Evolutionary conservation across 2,797 vertebrate genomes (phyloP).

Genomic region (Esox masquinongy): DNA sequence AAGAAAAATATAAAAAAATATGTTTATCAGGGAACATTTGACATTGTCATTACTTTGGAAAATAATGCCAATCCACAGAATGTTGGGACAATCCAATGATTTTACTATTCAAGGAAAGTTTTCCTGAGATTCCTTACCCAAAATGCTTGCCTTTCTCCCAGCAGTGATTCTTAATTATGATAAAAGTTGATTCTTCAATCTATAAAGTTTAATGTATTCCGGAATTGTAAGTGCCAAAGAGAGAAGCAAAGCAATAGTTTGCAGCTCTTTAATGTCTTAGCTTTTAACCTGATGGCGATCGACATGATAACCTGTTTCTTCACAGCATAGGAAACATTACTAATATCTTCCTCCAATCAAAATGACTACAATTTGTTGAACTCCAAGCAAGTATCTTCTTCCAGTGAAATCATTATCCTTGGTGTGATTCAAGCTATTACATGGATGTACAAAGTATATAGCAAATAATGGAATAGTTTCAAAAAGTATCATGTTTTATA

Average conservation of each 20-base stretch:
- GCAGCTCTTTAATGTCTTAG: background rate
- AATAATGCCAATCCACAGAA: slow-evolving; percentile 4
- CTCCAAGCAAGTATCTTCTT: background rate
- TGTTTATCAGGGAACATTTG: too few relatives aligned
- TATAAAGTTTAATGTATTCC: background rate
- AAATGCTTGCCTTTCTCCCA: background rate
- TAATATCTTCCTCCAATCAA: background rate
- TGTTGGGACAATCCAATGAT: background rate
- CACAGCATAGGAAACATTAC: too few relatives aligned
- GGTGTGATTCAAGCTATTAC: too few relatives aligned
- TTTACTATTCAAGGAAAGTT: background rate
- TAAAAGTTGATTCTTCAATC: background rate
- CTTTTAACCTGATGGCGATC: background rate
- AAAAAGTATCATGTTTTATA: too few relatives aligned
- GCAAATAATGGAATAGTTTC: too few relatives aligned
- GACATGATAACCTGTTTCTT: too few relatives aligned
- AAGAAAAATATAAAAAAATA: background rate
- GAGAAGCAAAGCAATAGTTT: background rate
- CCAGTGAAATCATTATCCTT: slow-evolving; percentile 10
- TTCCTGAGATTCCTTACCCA: background rate
- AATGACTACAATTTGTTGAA: background rate
- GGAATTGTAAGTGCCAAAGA: background rate
- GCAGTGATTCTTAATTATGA: background rate
- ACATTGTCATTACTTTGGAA: background rate
- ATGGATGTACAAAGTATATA: too few relatives aligned